phyloP scores from a whole-genome alignment of 2,113 vertebrate genomes.

The Lepus timidus region DNA sequence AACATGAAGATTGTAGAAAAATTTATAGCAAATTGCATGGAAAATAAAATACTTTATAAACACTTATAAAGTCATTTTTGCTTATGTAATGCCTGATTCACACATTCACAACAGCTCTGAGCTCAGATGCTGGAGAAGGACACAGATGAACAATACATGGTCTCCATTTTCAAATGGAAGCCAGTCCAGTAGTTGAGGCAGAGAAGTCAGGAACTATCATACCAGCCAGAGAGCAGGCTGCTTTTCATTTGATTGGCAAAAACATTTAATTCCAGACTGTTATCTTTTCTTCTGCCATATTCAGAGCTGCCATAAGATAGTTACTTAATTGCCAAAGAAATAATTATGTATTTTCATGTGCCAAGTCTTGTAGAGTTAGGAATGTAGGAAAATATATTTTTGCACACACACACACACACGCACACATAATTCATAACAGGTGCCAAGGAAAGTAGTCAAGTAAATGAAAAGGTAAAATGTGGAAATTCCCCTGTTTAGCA shows the following conservation, averaged over 20 bases:
- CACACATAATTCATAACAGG: background rate
- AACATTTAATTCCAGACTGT: background rate
- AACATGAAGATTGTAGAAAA: conserved; percentile 5
- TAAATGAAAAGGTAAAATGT: background rate
- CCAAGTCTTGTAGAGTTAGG: background rate
- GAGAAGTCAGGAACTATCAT: background rate
- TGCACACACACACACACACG: background rate
- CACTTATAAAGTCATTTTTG: background rate
- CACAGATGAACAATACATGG: background rate
- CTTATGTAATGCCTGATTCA: background rate
- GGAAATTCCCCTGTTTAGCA: background rate
- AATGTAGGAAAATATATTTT: background rate
- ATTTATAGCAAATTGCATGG: background rate
- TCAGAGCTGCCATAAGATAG: too few relatives aligned
- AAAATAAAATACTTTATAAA: background rate
- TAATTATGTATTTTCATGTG: background rate
- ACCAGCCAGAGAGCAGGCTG: background rate
- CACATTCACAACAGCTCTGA: background rate
- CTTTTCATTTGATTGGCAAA: background rate
- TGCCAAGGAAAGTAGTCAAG: background rate
- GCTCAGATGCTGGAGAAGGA: background rate
- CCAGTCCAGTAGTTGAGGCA: background rate
- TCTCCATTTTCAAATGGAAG: background rate
- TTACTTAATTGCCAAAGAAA: background rate
- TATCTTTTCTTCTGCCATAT: background rate